A percentile compares a stretch with the other conserved stretches of the same genome.
Conservation (phyloP, 2,113 vertebrate genomes). For the Salminus brasiliensis region DNA sequence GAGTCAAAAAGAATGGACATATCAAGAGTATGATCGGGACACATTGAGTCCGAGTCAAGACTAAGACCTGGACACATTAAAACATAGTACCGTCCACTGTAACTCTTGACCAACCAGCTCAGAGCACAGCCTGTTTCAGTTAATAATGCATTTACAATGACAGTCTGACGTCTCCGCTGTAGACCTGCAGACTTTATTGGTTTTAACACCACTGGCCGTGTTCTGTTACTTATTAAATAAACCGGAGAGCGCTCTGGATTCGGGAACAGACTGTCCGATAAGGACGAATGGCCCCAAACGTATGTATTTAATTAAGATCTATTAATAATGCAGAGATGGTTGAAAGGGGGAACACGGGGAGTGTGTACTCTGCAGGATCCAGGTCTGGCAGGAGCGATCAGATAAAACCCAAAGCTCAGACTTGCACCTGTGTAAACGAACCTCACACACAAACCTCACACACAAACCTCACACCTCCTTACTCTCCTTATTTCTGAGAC, state of each 20-base stretch:
- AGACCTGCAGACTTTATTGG: background rate
- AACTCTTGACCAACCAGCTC: background rate
- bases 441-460: background rate
- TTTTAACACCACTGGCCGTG: background rate
- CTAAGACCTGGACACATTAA: no score
- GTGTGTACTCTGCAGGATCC: background rate
- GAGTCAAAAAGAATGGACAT: no score
- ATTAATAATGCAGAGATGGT: slow-evolving; percentile 4
- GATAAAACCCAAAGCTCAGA: background rate
- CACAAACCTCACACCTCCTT: no score
- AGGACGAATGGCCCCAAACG: background rate
- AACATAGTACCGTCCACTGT: no score
- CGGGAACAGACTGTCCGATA: background rate
- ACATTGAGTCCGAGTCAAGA: no score
- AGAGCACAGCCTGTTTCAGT: background rate
- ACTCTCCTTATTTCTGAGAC: background rate
- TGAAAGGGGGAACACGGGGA: background rate
- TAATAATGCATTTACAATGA: background rate
- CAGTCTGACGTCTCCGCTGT: background rate
- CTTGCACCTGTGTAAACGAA: slow-evolving; percentile 30
- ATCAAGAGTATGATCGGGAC: no score
- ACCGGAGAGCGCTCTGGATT: background rate
- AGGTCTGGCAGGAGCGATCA: background rate
- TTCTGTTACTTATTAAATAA: background rate
- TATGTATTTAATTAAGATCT: background rate